Evolutionary conservation across 2,888 invertebrate genomes (phyloP).

Genomic region (Oegoconia quadripuncta): DNA sequence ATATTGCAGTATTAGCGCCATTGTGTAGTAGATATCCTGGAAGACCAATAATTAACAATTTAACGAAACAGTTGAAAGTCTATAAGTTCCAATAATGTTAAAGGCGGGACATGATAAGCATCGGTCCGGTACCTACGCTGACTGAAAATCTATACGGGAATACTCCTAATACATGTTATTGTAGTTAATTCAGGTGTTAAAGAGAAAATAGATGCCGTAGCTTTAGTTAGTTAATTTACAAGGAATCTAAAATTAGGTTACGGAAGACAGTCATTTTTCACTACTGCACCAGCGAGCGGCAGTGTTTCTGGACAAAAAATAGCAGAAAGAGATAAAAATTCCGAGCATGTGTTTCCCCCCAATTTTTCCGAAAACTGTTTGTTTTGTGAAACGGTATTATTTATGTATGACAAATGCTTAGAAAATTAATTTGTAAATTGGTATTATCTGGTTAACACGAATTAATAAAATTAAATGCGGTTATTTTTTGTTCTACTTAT

Average conservation of each 20-base stretch:
- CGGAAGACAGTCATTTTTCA: constrained; percentile 12
- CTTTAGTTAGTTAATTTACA: constrained; percentile 4
- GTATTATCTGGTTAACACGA: no score
- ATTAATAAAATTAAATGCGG: no score
- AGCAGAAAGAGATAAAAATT: no score
- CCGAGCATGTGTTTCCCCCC: neutral
- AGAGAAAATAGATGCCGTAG: neutral
- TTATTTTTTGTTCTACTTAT: no score
- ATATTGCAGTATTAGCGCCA: constrained; percentile 90
- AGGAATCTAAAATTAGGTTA: constrained; percentile 14
- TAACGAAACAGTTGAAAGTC: constrained; percentile 17
- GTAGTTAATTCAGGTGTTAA: neutral
- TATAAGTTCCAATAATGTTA: neutral
- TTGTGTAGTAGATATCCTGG: constrained; percentile 77
- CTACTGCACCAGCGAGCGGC: neutral
- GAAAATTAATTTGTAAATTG: no score
- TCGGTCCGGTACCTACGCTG: neutral
- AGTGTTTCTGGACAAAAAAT: neutral
- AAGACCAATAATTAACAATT: constrained; percentile 44
- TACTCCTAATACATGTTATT: constrained; percentile 2
- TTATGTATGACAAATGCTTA: no score
- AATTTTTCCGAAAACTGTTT: neutral
- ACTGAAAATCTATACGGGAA: neutral
- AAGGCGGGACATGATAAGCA: constrained; percentile 2
- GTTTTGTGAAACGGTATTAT: no score